Percentiles rank a stretch among this genome's conserved stretches.
These are phyloP conservation scores for Pteronotus mesoamericanus DNA, from an alignment of 2,797 vertebrate species.

Conservation along the genomic window DNA sequence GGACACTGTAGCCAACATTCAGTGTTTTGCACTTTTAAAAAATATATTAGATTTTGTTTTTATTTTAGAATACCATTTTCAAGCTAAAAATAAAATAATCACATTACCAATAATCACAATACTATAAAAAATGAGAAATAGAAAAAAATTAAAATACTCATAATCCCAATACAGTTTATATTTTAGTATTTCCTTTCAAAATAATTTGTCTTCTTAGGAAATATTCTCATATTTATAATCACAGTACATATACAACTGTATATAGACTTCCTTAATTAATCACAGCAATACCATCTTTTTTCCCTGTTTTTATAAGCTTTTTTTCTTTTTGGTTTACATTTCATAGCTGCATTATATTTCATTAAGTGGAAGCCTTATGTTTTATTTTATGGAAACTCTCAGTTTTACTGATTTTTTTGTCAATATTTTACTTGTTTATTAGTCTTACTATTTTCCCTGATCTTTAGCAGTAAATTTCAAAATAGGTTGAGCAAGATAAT, in stretches of 20 bases:
- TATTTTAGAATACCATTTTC: constrained; percentile 25
- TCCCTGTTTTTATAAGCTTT: neutral
- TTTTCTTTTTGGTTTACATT: neutral
- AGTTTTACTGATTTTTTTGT: neutral
- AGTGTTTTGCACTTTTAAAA: neutral
- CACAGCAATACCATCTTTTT: neutral
- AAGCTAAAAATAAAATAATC: constrained; percentile 27
- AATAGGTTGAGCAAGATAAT: neutral
- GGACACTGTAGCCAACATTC: neutral
- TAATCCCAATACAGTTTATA: neutral
- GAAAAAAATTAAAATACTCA: constrained; percentile 46
- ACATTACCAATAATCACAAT: neutral
- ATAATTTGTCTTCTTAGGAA: neutral
- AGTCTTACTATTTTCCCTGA: neutral
- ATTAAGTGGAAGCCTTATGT: neutral
- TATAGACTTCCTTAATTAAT: neutral
- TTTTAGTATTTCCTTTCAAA: neutral
- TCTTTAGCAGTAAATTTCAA: constrained; percentile 3
- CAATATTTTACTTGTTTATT: neutral
- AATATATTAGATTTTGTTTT: neutral
- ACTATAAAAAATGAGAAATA: constrained; percentile 26
- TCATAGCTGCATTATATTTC: neutral
- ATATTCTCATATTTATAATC: neutral
- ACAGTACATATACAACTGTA: neutral
- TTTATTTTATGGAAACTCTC: neutral